A percentile compares a stretch with the other conserved stretches of the same genome.
These are phyloP conservation scores for Podiceps cristatus DNA, from an alignment of 2,113 vertebrate species.

Conservation along the genomic window DNA sequence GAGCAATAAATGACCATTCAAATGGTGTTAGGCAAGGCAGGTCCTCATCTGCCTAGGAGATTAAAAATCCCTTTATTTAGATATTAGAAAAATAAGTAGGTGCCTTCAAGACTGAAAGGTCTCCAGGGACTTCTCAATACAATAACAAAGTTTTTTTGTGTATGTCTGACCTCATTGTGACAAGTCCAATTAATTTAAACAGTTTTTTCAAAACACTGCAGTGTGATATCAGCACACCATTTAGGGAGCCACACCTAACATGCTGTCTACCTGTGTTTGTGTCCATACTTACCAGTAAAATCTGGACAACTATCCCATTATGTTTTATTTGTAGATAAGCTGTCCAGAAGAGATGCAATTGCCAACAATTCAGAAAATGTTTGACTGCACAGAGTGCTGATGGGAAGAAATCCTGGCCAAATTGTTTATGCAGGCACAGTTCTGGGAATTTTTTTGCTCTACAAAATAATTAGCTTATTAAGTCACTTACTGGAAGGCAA, in stretches of 20 bases:
- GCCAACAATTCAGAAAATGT: conserved; percentile 18
- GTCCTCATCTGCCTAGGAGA: not conserved
- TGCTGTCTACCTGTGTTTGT: not conserved
- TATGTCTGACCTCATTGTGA: not conserved
- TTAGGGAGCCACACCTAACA: not conserved
- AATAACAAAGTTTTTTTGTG: not conserved
- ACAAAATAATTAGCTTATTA: conserved; percentile 59
- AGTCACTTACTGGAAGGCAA: conserved; percentile 30
- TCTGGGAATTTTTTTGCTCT: conserved; percentile 29
- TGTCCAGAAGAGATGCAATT: conserved; percentile 20
- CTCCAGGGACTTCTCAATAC: not conserved
- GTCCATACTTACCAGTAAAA: not conserved
- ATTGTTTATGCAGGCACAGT: conserved; percentile 20
- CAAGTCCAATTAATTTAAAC: not conserved
- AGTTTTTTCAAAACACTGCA: not conserved
- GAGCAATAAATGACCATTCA: conserved; percentile 13
- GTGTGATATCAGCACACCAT: not conserved
- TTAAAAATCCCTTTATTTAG: not conserved
- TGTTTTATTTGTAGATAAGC: not conserved
- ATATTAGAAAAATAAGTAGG: not conserved
- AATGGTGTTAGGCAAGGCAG: not conserved
- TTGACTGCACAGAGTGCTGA: conserved; percentile 9
- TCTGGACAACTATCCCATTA: not conserved
- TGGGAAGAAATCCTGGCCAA: conserved; percentile 27
- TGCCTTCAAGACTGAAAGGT: not conserved